phyloP scores from a whole-genome alignment of 1,140 invertebrate genomes.

The Heliconius hewitsoni region DNA sequence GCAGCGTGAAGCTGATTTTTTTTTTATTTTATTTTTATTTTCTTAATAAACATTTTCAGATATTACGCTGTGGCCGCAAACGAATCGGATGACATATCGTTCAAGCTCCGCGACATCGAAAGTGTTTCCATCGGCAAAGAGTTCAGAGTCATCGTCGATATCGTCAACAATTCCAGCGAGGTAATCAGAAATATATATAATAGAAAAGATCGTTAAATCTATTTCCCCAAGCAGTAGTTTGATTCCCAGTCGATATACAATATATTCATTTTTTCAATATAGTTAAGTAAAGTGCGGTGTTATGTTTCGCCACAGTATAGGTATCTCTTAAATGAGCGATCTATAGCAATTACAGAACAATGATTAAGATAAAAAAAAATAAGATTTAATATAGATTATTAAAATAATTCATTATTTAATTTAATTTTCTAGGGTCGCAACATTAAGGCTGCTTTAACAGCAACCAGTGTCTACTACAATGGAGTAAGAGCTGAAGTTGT shows the following conservation, averaged over 20 bases:
- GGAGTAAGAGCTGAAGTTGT: conserved; percentile 86
- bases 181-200: conserved; percentile 33
- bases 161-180: conserved; percentile 85
- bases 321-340: too few species aligned
- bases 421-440: conserved; percentile 58
- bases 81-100: conserved; percentile 84
- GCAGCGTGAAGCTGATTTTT: too few species aligned
- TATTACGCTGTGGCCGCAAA: conserved; percentile 83
- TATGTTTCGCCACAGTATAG: too few species aligned
- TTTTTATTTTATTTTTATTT: too few species aligned
- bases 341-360: too few species aligned
- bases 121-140: conserved; percentile 85
- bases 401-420: not conserved
- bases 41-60: conserved; percentile 27
- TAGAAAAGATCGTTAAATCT: too few species aligned
- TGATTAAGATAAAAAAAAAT: too few species aligned
- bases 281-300: too few species aligned
- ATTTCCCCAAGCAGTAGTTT: too few species aligned
- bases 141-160: conserved; percentile 85
- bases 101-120: conserved; percentile 86
- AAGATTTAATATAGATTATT: too few species aligned
- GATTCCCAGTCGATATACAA: too few species aligned
- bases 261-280: too few species aligned
- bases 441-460: conserved; percentile 84
- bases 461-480: conserved; percentile 89